Base-by-base conservation (phyloP, 2,113 vertebrate species). In the Baryphthengus martii region DNA sequence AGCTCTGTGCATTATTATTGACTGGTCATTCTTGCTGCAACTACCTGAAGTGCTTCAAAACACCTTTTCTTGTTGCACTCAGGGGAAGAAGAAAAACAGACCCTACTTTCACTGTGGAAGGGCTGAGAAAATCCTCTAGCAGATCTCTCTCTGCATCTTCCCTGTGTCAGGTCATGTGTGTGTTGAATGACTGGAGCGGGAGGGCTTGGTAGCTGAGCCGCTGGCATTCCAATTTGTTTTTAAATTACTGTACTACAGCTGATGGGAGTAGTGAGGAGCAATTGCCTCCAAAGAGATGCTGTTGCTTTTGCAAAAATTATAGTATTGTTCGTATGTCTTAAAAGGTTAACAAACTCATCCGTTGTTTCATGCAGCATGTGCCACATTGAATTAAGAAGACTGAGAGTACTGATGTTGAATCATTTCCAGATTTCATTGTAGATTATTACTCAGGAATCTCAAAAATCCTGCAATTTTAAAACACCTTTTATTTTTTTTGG, bases 371-470 rank as follows among this genome's bases (percentile, higher is more conserved):
- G 39, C 72, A 68, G 29, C 40, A 10, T 74, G 39, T 91, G 85
- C 31, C 62, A 58, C 39, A 42, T 18, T 44, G 35, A 16, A 59
- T 95, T 85, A 72, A 25, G 63, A 90, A 73, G 44, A 47, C 78
- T 53, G 42, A 76, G 35, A 78, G 39, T 31, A 20, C 28, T 84
- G 61, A n/a, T 63, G 28, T 93, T 82, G 71, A 88, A 77, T 74
- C 23, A 7, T 94, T 95, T 93, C 35, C 77, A 90, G 58, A 71
- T 45, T 58, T 92, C 61, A n/a, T 62, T 96, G 55, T 58, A 82
- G 77, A 68, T 84, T 81, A 72, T 58, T 93, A 44, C 37, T 53
- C 52, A 86, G 26, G 71, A 42, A 62, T 93, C 7, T 87, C 35
- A 90, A 96, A 91, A 89, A 75, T 42, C 7, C 10, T 78, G 13